A percentile compares a stretch with the other conserved stretches of the same genome.
These are phyloP conservation scores for Thaumatotibia leucotreta DNA, from an alignment of 1,140 invertebrate genomes.

Conservation along the genomic window DNA sequence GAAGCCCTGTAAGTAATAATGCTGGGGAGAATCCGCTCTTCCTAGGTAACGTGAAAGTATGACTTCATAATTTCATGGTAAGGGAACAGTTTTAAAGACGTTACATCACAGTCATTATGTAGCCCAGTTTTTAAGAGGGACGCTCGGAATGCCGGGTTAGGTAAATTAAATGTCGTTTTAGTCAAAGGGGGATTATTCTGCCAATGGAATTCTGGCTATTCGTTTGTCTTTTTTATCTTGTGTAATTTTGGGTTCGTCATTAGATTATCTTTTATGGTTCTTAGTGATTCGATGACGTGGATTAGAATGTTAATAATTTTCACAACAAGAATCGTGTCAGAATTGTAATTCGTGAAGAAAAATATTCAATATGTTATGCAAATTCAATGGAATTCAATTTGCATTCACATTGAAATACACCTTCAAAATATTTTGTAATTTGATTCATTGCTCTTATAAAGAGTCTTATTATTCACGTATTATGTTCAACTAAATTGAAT, in stretches of 20 bases:
- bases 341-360: neutral
- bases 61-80: conserved; percentile 55
- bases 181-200: conserved; percentile 19
- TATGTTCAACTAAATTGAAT: neutral
- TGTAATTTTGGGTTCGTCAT: neutral
- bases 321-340: no score
- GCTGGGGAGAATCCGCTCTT: no score
- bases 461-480: neutral
- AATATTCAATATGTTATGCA: neutral
- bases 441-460: neutral
- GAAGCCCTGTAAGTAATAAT: no score
- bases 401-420: neutral
- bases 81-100: conserved; percentile 49
- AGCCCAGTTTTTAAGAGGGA: conserved; percentile 58
- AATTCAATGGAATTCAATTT: neutral
- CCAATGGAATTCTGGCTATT: neutral
- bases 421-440: neutral
- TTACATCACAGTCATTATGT: conserved; percentile 59
- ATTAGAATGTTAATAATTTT: neutral
- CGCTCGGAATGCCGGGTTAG: conserved; percentile 31
- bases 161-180: conserved; percentile 34
- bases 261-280: neutral
- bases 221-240: neutral
- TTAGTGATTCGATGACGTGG: neutral
- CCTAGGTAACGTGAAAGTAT: no score